Base-by-base conservation (phyloP, 2,888 invertebrate genomes). In the Lapara coniferarum region DNA sequence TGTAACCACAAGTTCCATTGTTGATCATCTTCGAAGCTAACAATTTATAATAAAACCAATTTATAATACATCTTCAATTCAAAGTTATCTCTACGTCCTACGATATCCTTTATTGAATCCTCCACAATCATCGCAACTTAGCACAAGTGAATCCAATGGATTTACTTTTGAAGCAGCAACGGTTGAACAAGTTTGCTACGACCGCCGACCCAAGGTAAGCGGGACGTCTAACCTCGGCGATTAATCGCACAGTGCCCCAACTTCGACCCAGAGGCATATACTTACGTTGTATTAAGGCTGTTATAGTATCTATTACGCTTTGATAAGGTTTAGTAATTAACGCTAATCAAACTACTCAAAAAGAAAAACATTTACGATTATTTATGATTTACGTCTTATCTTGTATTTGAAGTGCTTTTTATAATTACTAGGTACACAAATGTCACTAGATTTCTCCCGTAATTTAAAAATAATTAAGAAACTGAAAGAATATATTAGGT, bases 121-220 rank as follows among this genome's bases (percentile, higher is more conserved):
- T 19, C 2, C 13, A 19, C 63, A 63, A 63, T 63, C 63, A 46
- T 46, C 63, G 46, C 49, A 19, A 19, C 10, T 55, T 55, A 46
- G 19, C 63, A 19, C 63, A 63, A 63, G 63, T 63, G 49, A 63
- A 63, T 49, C 63, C 63, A 63, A 63, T 63, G 49, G 63, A 12
- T 49, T 63, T 19, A 63, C 46, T 46, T 13, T 19, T 16, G 49
- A 46, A 63, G 19, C 30, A 30, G 55, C 19, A 55, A 19, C 55
- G 55, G 49, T 63, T 49, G 63, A 46, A 19, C 13, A 63, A 63
- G 13, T 63, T 63, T 46, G 49, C 37, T 30, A 14, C 63, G 49
- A 46, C 63, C 14, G 12, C 6, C 63, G 25, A 25, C 25, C 25
- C 25, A 25, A 63, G 63, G 63, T 63, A 63, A 49, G 63, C 63